Evolutionary conservation across 2,113 vertebrate species (phyloP).

Genomic region (Sardina pilchardus): DNA sequence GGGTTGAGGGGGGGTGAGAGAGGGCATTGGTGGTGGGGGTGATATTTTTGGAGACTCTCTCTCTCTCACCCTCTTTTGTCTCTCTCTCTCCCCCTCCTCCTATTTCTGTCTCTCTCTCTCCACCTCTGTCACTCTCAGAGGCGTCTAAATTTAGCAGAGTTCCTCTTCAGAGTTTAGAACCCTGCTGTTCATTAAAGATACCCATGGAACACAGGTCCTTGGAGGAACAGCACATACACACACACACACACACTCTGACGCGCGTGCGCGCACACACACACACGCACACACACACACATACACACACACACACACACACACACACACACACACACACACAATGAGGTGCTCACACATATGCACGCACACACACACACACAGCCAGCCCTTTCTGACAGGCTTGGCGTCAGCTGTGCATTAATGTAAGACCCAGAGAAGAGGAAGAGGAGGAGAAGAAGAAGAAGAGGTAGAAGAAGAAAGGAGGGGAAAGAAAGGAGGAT

Average conservation of each 20-base stretch:
- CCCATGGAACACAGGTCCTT: constrained; percentile 48
- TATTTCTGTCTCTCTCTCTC: background rate
- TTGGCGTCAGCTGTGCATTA: constrained; percentile 57
- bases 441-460: background rate
- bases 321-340: background rate
- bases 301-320: background rate
- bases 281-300: background rate
- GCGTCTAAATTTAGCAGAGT: constrained; percentile 67
- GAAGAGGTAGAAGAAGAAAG: background rate
- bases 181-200: constrained; percentile 50
- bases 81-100: constrained; percentile 1
- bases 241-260: background rate
- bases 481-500: background rate
- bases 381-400: constrained; percentile 57
- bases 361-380: background rate
- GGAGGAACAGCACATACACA: background rate
- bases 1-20: too few species aligned
- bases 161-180: background rate
- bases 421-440: constrained; percentile 16
- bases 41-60: background rate
- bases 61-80: constrained; percentile 20
- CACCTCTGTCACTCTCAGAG: background rate
- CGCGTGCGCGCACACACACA: background rate
- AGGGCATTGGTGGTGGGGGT: too few species aligned
- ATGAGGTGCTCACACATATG: too few species aligned